Percentiles rank a stretch among this genome's conserved stretches.
phyloP scores from a whole-genome alignment of 2,888 invertebrate genomes.

The Athalia rosae region DNA sequence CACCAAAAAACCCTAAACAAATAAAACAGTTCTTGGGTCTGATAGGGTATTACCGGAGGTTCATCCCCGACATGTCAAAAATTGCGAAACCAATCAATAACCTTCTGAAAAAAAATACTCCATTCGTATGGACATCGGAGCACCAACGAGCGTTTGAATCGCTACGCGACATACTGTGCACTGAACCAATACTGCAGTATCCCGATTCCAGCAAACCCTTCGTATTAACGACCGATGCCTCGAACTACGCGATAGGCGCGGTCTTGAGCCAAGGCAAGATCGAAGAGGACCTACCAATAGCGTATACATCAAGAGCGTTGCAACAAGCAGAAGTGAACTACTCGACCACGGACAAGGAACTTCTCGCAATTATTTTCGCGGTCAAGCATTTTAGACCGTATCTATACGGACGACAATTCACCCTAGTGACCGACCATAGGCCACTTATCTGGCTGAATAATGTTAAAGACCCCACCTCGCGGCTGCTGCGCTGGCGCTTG shows the following conservation, averaged over 20 bases:
- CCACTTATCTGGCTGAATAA: background rate
- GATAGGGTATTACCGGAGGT: constrained; percentile 51
- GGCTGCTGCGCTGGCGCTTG: background rate
- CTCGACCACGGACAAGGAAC: constrained; percentile 20
- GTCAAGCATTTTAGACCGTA: constrained; percentile 17
- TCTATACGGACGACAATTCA: constrained; percentile 13
- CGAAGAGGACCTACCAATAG: background rate
- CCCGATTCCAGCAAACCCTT: background rate
- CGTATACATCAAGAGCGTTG: constrained; percentile 11
- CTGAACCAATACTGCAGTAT: background rate
- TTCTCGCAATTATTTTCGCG: background rate
- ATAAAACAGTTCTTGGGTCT: constrained; percentile 52
- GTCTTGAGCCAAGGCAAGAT: constrained; percentile 15
- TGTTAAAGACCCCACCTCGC: constrained; percentile 10
- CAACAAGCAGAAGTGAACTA: background rate
- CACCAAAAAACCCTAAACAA: constrained; percentile 48
- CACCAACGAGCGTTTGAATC: constrained; percentile 10
- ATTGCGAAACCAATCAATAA: constrained; percentile 48
- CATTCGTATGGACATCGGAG: background rate
- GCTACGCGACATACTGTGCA: background rate
- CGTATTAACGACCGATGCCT: constrained; percentile 6
- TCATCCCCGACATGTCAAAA: constrained; percentile 49
- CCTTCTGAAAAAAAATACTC: constrained; percentile 49
- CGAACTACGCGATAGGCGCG: background rate
- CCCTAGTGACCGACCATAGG: constrained; percentile 7